Conservation (phyloP, 2,113 vertebrate species). For the Genyomyrus donnyi region DNA sequence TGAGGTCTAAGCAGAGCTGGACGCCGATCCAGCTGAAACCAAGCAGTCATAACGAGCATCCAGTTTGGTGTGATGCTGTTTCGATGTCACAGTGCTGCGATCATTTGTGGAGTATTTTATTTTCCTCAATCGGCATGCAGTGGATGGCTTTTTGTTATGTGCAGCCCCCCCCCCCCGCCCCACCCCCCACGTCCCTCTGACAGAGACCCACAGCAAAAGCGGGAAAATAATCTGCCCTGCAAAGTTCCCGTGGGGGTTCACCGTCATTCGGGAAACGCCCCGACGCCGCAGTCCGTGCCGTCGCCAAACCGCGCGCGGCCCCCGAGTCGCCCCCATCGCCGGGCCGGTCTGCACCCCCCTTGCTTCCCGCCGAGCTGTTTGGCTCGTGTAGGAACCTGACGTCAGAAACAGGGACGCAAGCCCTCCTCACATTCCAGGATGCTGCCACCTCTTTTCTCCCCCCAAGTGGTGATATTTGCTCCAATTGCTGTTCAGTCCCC, state of each 20-base stretch:
- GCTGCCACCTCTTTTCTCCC: background rate
- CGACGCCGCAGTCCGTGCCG: background rate
- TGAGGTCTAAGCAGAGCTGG: background rate
- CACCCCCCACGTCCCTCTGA: background rate
- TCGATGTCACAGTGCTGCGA: background rate
- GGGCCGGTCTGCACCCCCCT: background rate
- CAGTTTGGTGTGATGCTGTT: background rate
- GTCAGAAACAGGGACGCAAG: background rate
- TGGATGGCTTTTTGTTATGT: background rate
- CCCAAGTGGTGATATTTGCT: conserved; percentile 11
- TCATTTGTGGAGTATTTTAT: conserved; percentile 4
- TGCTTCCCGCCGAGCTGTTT: background rate
- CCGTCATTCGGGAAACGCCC: background rate
- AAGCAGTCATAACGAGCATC: background rate
- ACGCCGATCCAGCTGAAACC: background rate
- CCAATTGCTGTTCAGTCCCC: background rate
- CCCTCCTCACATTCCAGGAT: conserved; percentile 21
- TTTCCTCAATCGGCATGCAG: conserved; percentile 1
- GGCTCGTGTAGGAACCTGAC: background rate
- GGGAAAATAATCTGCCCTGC: background rate
- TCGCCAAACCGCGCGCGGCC: background rate
- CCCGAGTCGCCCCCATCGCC: background rate
- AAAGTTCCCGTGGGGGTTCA: background rate
- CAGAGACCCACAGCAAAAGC: background rate
- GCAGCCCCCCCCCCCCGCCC: no score